These are phyloP conservation scores for Creontiades dilutus DNA, from an alignment of 2,888 invertebrate genomes.

Conservation along the genomic window DNA sequence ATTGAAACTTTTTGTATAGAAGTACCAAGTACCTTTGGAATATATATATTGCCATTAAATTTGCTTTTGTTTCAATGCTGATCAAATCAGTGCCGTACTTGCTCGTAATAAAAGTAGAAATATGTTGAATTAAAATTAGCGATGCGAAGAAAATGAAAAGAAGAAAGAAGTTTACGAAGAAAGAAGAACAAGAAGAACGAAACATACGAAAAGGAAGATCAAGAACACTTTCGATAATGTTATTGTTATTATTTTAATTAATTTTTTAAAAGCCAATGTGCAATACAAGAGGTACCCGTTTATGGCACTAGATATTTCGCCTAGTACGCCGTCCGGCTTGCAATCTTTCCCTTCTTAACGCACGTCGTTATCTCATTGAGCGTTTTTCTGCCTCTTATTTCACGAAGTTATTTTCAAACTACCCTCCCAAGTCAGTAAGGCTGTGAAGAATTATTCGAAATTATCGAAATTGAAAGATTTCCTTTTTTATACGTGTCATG, in stretches of 20 bases:
- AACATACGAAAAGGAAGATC: not conserved
- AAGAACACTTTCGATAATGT: not conserved
- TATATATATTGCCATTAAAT: too few species aligned
- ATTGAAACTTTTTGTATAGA: too few species aligned
- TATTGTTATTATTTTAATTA: too few species aligned
- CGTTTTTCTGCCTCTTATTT: not conserved
- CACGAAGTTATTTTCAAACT: not conserved
- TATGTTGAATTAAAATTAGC: not conserved
- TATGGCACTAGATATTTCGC: too few species aligned
- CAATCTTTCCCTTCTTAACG: too few species aligned
- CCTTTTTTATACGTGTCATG: too few species aligned
- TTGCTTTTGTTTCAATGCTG: not conserved
- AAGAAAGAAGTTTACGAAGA: conserved; percentile 44
- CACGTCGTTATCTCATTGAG: too few species aligned
- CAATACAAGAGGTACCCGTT: not conserved
- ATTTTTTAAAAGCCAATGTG: not conserved
- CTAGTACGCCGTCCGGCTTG: too few species aligned
- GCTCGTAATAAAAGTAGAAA: not conserved
- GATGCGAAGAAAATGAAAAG: not conserved
- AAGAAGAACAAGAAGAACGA: conserved; percentile 41
- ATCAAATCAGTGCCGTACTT: not conserved
- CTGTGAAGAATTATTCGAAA: not conserved
- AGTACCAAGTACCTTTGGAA: too few species aligned
- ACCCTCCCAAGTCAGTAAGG: not conserved
- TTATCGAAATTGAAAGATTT: too few species aligned